These are phyloP conservation scores for Sceliomorpha sp. DNA, from an alignment of 2,888 invertebrate species.

Conservation along the genomic window DNA sequence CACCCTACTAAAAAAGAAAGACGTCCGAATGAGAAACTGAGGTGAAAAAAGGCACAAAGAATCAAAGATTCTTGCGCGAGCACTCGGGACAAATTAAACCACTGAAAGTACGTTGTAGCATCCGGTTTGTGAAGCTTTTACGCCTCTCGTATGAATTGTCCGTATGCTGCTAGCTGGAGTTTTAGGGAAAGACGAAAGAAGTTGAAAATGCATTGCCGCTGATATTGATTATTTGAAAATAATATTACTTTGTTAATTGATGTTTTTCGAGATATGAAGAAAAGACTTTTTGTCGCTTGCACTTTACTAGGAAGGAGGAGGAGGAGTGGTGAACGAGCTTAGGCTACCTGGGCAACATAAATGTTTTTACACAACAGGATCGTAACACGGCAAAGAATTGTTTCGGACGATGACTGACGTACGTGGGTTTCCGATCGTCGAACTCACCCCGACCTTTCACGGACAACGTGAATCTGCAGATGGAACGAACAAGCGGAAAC, in stretches of 20 bases:
- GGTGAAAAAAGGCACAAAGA: not conserved
- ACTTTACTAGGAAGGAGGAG: no score
- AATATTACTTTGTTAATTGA: no score
- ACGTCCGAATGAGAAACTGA: not conserved
- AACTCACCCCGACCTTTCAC: slow-evolving; percentile 34
- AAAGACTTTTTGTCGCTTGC: no score
- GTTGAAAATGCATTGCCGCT: no score
- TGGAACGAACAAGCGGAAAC: slow-evolving; percentile 18
- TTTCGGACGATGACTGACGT: slow-evolving; percentile 37
- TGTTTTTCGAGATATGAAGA: no score
- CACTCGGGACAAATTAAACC: slow-evolving; percentile 4
- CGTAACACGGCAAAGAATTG: slow-evolving; percentile 60
- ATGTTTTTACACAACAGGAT: slow-evolving; percentile 56
- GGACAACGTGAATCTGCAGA: slow-evolving; percentile 37
- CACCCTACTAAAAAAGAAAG: not conserved
- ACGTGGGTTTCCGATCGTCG: slow-evolving; percentile 58
- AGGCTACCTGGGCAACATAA: slow-evolving; percentile 9
- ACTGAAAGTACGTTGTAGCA: not conserved
- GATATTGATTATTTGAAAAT: no score
- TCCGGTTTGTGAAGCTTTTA: not conserved
- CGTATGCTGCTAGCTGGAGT: not conserved
- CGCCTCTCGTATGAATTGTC: not conserved
- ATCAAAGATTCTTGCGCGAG: not conserved
- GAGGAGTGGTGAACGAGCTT: slow-evolving; percentile 9
- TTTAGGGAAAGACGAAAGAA: not conserved